These are phyloP conservation scores for Orcinus orca DNA, from an alignment of 2,113 vertebrate species.

Conservation along the genomic window DNA sequence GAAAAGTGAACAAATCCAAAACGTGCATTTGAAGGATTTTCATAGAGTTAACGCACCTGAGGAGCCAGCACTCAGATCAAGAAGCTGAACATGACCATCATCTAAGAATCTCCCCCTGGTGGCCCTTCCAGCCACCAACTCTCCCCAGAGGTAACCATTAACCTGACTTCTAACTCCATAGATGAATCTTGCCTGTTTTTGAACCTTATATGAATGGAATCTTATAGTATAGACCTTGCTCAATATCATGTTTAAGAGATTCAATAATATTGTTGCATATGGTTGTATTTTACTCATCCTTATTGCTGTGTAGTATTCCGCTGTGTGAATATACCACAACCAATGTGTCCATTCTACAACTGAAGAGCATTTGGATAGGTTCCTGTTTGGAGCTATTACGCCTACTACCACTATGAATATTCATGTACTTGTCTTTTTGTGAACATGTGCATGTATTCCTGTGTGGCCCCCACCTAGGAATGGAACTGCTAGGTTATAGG, in stretches of 20 bases:
- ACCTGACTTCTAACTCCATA: background rate
- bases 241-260: background rate
- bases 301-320: background rate
- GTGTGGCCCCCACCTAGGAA: background rate
- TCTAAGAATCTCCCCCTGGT: background rate
- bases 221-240: background rate
- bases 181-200: background rate
- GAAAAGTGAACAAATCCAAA: background rate
- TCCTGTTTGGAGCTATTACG: rapidly evolving
- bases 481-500: background rate
- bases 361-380: no score
- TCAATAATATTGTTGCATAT: rapidly evolving
- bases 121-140: background rate
- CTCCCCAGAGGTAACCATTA: background rate
- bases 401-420: no score
- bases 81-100: background rate
- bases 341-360: rapidly evolving
- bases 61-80: background rate
- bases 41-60: background rate
- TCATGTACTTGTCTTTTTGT: background rate
- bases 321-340: background rate
- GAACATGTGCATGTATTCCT: background rate
- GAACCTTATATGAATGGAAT: background rate
- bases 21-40: background rate
- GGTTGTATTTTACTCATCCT: background rate